A percentile compares a stretch with the other conserved stretches of the same genome.
These are phyloP conservation scores for Phaethornis superciliosus DNA, from an alignment of 2,113 vertebrate genomes.

Conservation along the genomic window DNA sequence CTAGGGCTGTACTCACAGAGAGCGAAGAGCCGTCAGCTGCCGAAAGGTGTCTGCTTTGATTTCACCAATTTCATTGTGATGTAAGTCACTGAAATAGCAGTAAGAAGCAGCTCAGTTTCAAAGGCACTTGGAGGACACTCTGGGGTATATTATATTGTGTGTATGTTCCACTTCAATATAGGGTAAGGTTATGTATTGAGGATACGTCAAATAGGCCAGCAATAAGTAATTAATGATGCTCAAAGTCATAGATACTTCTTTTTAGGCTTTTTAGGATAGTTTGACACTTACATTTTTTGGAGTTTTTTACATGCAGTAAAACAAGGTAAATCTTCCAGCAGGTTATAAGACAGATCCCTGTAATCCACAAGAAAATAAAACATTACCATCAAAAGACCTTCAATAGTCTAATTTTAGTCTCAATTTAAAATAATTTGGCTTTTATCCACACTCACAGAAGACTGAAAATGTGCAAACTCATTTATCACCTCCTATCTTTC, in stretches of 20 bases:
- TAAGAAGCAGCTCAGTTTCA: constrained; percentile 52
- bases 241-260: neutral
- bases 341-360: constrained; percentile 94
- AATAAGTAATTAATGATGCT: neutral
- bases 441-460: neutral
- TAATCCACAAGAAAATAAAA: constrained; percentile 56
- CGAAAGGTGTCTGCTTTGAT: constrained; percentile 85
- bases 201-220: neutral
- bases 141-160: neutral
- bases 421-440: neutral
- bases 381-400: neutral
- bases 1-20: constrained; percentile 83
- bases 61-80: constrained; percentile 88
- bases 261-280: neutral
- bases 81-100: constrained; percentile 85
- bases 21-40: constrained; percentile 83
- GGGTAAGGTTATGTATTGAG: neutral
- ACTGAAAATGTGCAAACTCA: neutral
- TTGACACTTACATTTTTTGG: constrained; percentile 86
- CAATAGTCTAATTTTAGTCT: neutral
- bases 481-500: neutral
- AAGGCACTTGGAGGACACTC: constrained; percentile 9
- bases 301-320: constrained; percentile 87
- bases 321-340: constrained; percentile 85
- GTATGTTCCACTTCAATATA: neutral